Evolutionary conservation across 2,113 vertebrate genomes (phyloP).

Genomic region (Lonchura striata): DNA sequence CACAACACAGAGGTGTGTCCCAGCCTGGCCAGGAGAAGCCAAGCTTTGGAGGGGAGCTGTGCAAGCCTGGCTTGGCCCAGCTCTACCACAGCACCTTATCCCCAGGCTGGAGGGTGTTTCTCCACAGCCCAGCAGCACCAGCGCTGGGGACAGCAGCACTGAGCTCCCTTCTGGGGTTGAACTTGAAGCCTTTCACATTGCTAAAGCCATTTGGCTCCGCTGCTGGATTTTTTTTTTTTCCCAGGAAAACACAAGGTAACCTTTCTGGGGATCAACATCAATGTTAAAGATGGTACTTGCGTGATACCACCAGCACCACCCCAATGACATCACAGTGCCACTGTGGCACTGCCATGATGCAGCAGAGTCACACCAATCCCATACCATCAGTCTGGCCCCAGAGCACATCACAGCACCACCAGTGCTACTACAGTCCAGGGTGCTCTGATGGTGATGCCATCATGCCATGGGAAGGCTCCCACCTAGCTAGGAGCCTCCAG

Average conservation of each 20-base stretch:
- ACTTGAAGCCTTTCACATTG: neutral
- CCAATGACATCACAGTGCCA: neutral
- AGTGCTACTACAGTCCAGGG: neutral
- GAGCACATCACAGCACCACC: neutral
- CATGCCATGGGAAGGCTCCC: neutral
- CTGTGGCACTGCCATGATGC: neutral
- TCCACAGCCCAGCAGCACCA: neutral
- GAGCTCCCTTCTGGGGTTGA: neutral
- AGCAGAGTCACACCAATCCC: neutral
- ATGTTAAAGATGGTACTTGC: neutral
- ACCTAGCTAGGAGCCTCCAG: neutral
- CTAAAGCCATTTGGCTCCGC: neutral
- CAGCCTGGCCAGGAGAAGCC: neutral
- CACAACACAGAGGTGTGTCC: neutral
- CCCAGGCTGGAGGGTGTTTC: neutral
- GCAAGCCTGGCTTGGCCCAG: neutral
- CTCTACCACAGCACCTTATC: neutral
- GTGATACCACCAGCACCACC: neutral
- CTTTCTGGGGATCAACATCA: neutral
- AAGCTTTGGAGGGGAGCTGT: neutral
- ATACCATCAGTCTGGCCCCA: neutral
- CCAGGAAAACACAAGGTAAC: neutral
- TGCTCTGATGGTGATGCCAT: neutral
- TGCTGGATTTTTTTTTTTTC: neutral
- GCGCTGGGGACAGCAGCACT: neutral